Conservation (phyloP, 2,797 vertebrate species). For the Gadopsis marmoratus region DNA sequence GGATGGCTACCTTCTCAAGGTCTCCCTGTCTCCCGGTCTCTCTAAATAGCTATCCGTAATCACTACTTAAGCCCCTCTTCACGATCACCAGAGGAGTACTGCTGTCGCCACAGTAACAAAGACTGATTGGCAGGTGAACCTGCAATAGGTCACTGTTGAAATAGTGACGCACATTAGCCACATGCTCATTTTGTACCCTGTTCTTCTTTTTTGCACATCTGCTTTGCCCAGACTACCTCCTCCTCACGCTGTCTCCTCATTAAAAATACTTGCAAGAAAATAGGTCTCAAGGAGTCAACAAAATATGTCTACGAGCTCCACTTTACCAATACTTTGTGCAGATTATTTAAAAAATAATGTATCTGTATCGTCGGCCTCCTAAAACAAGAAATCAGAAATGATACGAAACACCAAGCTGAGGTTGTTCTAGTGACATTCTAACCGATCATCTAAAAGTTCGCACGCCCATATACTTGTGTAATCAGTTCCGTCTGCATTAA, state of each 20-base stretch:
- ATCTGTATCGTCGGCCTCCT: not conserved
- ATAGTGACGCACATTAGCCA: slow-evolving; percentile 49
- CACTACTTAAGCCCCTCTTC: slow-evolving; percentile 79
- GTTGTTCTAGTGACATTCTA: slow-evolving; percentile 5
- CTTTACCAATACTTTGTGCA: not conserved
- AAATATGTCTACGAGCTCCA: not conserved
- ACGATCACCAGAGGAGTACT: slow-evolving; percentile 63
- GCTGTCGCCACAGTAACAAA: slow-evolving; percentile 73
- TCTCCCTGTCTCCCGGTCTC: slow-evolving; percentile 70
- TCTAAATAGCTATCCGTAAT: slow-evolving; percentile 83
- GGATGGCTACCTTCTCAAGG: slow-evolving; percentile 84
- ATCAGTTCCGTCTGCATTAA: not conserved
- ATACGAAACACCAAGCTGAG: slow-evolving; percentile 8
- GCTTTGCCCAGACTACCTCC: not conserved
- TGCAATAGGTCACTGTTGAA: slow-evolving; percentile 65
- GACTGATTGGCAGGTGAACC: slow-evolving; percentile 74
- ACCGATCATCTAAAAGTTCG: slow-evolving; percentile 10
- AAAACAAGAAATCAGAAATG: not conserved
- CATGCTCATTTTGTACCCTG: slow-evolving; percentile 27
- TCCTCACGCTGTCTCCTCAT: not conserved
- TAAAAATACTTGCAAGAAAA: not conserved
- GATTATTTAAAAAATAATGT: not conserved
- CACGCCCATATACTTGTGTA: not conserved
- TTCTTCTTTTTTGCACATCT: not conserved
- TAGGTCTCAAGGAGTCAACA: not conserved